Evolutionary conservation across 2,113 vertebrate genomes (phyloP).

Genomic region (Oenanthe oenanthe): DNA sequence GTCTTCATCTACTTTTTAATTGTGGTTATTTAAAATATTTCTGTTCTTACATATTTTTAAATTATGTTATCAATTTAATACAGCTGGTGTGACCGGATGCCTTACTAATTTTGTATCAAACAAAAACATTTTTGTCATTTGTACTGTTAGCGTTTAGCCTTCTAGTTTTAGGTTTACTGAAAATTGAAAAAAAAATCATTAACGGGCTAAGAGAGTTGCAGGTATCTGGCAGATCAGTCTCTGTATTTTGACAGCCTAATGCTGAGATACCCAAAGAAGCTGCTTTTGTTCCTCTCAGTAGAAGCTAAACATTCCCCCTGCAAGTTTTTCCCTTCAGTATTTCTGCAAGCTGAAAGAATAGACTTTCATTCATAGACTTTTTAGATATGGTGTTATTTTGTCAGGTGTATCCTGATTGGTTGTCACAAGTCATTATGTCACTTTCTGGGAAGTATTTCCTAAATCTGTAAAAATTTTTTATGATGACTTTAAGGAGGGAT

Average conservation of each 20-base stretch:
- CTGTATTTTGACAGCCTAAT: background rate
- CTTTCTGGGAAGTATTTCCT: constrained; percentile 71
- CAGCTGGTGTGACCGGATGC: background rate
- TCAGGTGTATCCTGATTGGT: constrained; percentile 69
- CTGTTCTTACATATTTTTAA: background rate
- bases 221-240: background rate
- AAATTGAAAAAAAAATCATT: background rate
- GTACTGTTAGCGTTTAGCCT: background rate
- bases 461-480: constrained; percentile 52
- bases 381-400: background rate
- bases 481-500: constrained; percentile 66
- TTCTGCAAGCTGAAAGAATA: background rate
- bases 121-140: background rate
- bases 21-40: background rate
- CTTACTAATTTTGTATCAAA: background rate
- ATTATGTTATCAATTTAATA: background rate
- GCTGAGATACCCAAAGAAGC: background rate
- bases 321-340: background rate
- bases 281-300: background rate
- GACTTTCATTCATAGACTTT: background rate
- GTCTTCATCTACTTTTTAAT: background rate
- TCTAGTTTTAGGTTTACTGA: background rate
- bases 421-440: constrained; percentile 64
- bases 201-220: background rate
- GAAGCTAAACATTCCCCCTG: background rate